Base-by-base conservation (phyloP, 2,797 vertebrate genomes). In the Stomatorhinus walkeri region DNA sequence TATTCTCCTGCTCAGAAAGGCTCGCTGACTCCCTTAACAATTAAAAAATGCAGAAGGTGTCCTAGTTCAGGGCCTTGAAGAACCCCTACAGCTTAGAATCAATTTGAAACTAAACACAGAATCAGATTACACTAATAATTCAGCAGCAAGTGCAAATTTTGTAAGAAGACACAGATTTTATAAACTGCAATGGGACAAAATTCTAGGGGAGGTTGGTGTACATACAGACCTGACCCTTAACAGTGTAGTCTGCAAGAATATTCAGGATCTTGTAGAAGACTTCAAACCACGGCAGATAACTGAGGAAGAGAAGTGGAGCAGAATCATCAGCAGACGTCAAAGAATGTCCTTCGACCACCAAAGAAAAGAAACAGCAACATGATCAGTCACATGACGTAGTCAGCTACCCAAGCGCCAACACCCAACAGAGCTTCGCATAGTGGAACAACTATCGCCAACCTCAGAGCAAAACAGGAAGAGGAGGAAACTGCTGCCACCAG, bases 231-330 rank as follows among this genome's bases (percentile, higher is more conserved):
- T 99, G 98, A 94, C 96, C 96, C 96, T 98, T 99, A 90, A 97
- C 94, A 32, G 96, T 97, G 92, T 98, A 99, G 94, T 99, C 98
- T 89, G 97, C 97, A 68, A 99, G 94, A 93, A 99, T 96, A 93
- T 98, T 99, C 81, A 99, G 97, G 54, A 99, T 95, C 90, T 98
- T 99, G 94, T 99, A 99, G 94, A 99, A 99, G 87, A 99, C 97
- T 93, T 99, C 98, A 91, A 99, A 99, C 98, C 98, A 99, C 0
- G 98, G 98, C 87, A 99, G 95, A 94, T 99, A 99, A 95, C 98
- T 99, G 91, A 93, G 85, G 90, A 91, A 43, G 92, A 88, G 61
- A 92, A 14, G 90, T 89, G 92, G 22, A 72, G 81, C 83, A 76
- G 36, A 81, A 16, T 56, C 51, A 22, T 19, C 46, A 28, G 22